Base-by-base conservation (phyloP, 2,888 invertebrate genomes). In the Dryococelus australis region DNA sequence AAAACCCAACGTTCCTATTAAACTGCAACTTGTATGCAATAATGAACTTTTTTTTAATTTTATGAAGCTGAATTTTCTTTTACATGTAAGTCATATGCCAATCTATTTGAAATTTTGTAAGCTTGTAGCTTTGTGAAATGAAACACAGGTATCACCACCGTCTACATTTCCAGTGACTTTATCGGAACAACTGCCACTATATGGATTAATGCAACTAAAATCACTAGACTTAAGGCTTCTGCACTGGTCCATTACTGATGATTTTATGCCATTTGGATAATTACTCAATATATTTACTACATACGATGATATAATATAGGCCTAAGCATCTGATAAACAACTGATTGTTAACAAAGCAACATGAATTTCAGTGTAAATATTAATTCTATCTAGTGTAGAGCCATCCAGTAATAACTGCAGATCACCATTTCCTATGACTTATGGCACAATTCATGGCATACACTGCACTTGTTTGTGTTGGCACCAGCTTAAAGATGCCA, bases 371-470 rank as follows among this genome's bases (percentile, higher is more conserved):
- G n/a, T 51, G 51, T 35, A 65, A 65, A 65, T 65, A 24, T n/a
- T 20, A 65, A 10, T 24, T 65, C 4, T 10, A 20, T 65, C 65
- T 24, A 65, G 65, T n/a, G 24, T 16, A 65, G 65, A 65, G 65
- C 65, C 65, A 65, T 65, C n/a, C 65, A 65, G 65, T 65, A 65
- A 24, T 65, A 16, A 65, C 65, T 65, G 65, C 65, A 65, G 8
- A 24, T 65, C 65, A 16, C 16, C 65, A 65, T 16, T 65, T 20
- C n/a, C 65, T 65, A 65, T 24, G 24, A 65, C 65, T 16, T 65
- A 65, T 65, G 65, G 65, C 65, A 65, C 65, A n/a, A 65, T 24
- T n/a, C 20, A 65, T 65, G 65, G 65, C 65, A 65, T 65, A 65
- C n/a, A 24, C 65, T 65, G 65, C 24, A 8, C 65, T 16, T 65